Evolutionary conservation across 2,113 vertebrate species (phyloP).

Genomic region (Peromyscus maniculatus): DNA sequence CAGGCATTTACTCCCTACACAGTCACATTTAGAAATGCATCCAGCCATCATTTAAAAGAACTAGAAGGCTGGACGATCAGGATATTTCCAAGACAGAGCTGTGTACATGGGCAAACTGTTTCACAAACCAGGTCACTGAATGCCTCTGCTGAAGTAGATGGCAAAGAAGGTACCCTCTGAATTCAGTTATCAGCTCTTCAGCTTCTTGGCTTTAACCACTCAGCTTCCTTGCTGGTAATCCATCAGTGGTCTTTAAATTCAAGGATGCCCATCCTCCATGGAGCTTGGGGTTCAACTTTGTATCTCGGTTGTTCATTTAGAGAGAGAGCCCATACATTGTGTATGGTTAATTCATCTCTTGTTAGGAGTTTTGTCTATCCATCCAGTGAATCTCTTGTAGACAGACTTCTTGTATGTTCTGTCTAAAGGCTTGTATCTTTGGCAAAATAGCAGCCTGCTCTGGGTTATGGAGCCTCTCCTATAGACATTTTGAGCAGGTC

Average conservation of each 20-base stretch:
- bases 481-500: neutral
- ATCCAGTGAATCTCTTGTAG: neutral
- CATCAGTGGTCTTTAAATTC: constrained; percentile 15
- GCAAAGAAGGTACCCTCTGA: neutral
- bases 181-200: neutral
- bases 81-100: neutral
- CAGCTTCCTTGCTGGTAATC: neutral
- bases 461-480: neutral
- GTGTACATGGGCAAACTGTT: neutral
- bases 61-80: neutral
- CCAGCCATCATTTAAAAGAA: neutral
- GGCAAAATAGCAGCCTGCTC: neutral
- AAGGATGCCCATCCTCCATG: neutral
- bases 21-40: constrained; percentile 3
- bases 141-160: neutral
- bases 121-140: neutral
- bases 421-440: neutral
- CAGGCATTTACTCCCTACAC: neutral
- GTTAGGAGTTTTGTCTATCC: neutral
- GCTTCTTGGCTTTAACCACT: neutral
- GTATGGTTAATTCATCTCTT: neutral
- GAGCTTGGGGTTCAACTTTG: neutral
- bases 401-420: neutral
- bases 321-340: neutral
- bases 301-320: neutral